Percentiles rank a stretch among this genome's conserved stretches.
Evolutionary conservation across 2,113 vertebrate genomes (phyloP).

Genomic region (Tragelaphus strepsiceros): DNA sequence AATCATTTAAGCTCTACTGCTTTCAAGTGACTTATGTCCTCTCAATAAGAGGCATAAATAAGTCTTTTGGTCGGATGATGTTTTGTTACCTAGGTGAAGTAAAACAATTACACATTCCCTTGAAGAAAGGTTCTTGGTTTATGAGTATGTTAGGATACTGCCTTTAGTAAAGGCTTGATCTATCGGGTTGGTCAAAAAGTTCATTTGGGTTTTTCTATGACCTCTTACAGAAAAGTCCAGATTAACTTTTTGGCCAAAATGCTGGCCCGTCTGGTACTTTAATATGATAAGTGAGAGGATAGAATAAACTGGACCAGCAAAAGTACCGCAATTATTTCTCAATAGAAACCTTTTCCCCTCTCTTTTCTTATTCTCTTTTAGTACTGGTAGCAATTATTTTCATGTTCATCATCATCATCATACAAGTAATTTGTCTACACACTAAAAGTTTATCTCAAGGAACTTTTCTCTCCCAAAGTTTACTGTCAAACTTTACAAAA

Average conservation of each 20-base stretch:
- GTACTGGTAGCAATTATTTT: constrained; percentile 53
- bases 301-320: not conserved
- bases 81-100: not conserved
- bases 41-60: not conserved
- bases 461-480: not conserved
- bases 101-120: not conserved
- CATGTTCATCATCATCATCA: constrained; percentile 45
- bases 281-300: constrained; percentile 1
- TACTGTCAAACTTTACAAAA: constrained; percentile 50
- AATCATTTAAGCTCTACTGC: not conserved
- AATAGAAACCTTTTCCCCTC: constrained; percentile 29
- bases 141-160: not conserved
- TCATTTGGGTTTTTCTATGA: not conserved
- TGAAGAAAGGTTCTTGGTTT: not conserved
- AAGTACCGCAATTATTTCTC: constrained; percentile 45
- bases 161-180: not conserved
- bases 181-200: not conserved
- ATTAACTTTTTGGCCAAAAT: not conserved
- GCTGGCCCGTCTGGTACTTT: not conserved
- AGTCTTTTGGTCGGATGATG: not conserved
- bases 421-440: constrained; percentile 54
- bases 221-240: not conserved
- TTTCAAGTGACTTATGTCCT: not conserved
- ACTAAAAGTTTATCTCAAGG: constrained; percentile 10
- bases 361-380: constrained; percentile 50